Conservation (phyloP, 1,140 invertebrate genomes). For the Bicyclus anynana region DNA sequence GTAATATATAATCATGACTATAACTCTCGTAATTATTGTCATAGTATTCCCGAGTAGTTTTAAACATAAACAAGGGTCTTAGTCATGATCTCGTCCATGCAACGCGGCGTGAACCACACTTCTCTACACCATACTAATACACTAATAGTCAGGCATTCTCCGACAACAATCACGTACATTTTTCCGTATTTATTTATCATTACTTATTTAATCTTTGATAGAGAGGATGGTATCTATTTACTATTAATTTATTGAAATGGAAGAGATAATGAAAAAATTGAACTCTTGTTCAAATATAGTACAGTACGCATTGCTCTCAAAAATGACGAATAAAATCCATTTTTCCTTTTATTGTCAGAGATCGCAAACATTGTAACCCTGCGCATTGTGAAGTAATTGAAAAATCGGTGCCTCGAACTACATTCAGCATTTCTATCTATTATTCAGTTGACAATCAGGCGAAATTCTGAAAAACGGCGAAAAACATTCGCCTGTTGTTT, state of each 20-base stretch:
- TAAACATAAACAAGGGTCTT: too few species aligned
- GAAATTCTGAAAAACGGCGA: conserved; percentile 67
- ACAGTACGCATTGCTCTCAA: conserved; percentile 8
- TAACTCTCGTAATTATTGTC: too few species aligned
- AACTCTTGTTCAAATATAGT: conserved; percentile 13
- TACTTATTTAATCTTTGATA: too few species aligned
- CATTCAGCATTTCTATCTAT: conserved; percentile 50
- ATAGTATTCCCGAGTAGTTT: too few species aligned
- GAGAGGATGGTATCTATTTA: too few species aligned
- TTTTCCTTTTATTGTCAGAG: conserved; percentile 25
- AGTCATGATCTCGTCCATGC: too few species aligned
- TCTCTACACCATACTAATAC: too few species aligned
- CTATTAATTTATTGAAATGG: not conserved
- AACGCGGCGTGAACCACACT: too few species aligned
- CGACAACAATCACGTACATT: too few species aligned
- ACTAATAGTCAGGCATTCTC: too few species aligned
- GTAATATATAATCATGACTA: too few species aligned
- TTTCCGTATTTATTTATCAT: too few species aligned
- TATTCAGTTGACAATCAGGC: conserved; percentile 71
- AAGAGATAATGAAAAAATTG: conserved; percentile 14
- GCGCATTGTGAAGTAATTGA: conserved; percentile 64
- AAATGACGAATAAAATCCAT: conserved; percentile 18
- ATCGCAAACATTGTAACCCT: conserved; percentile 32
- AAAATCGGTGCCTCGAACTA: conserved; percentile 59
- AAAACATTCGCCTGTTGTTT: conserved; percentile 63